Percentiles rank a stretch among this genome's conserved stretches.
Evolutionary conservation across 2,797 vertebrate genomes (phyloP).

Genomic region (Sandelia bainsii): DNA sequence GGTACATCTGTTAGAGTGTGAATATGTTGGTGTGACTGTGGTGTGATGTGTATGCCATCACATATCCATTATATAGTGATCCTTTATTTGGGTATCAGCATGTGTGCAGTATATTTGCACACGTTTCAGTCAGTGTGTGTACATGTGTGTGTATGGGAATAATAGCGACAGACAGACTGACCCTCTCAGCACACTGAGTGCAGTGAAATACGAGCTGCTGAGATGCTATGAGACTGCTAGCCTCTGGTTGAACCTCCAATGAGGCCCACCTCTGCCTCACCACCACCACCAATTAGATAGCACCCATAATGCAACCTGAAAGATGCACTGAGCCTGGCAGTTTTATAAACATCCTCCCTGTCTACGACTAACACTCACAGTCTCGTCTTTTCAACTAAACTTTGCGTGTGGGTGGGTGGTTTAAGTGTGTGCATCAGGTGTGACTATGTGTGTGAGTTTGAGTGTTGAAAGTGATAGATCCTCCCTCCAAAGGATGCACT

Average conservation of each 20-base stretch:
- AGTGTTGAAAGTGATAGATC: constrained; percentile 60
- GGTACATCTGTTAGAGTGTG: constrained; percentile 17
- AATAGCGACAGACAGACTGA: constrained; percentile 60
- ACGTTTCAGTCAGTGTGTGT: constrained; percentile 18
- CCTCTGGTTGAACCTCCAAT: constrained; percentile 76
- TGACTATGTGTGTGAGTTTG: constrained; percentile 50
- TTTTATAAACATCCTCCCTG: constrained; percentile 78
- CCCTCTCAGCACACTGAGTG: constrained; percentile 61
- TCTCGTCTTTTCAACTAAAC: constrained; percentile 38
- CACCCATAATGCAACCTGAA: constrained; percentile 75
- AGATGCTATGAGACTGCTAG: constrained; percentile 70
- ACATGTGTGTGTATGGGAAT: constrained; percentile 32
- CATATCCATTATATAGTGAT: background rate
- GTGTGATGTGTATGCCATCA: background rate
- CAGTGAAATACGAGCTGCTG: constrained; percentile 79
- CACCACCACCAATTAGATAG: constrained; percentile 79
- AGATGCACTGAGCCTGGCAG: constrained; percentile 70
- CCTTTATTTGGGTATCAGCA: constrained; percentile 13
- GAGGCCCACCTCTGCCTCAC: constrained; percentile 74
- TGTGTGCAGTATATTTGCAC: background rate
- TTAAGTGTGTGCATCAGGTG: constrained; percentile 48
- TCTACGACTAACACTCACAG: constrained; percentile 39
- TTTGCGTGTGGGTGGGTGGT: constrained; percentile 48
- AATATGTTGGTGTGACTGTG: constrained; percentile 16
- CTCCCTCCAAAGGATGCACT: constrained; percentile 66